A percentile compares a stretch with the other conserved stretches of the same genome.
Evolutionary conservation across 2,113 vertebrate genomes (phyloP).

Genomic region (Oncorhynchus tshawytscha): DNA sequence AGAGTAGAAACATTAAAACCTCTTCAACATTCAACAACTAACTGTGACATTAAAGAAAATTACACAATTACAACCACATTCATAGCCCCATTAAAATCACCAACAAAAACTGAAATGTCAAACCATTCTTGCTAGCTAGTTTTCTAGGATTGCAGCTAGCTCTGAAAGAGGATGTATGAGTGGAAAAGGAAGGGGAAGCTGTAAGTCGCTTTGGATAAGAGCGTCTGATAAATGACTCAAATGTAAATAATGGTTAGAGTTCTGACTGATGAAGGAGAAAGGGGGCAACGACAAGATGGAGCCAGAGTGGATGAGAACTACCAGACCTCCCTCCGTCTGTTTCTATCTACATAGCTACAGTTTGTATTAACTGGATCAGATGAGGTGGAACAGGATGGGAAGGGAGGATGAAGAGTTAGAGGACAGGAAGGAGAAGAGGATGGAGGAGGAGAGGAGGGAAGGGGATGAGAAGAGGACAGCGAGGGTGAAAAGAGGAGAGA

Average conservation of each 20-base stretch:
- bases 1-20: too few species aligned
- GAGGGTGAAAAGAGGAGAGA: background rate
- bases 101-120: too few species aligned
- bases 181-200: too few species aligned
- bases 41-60: too few species aligned
- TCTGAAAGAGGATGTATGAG: too few species aligned
- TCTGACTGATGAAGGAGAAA: constrained; percentile 23
- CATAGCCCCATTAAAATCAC: too few species aligned
- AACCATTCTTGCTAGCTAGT: too few species aligned
- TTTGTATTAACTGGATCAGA: constrained; percentile 15
- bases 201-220: too few species aligned
- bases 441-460: background rate
- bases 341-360: constrained; percentile 32
- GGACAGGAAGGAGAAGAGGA: constrained; percentile 8
- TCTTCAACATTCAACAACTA: too few species aligned
- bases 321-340: constrained; percentile 38
- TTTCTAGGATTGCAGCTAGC: too few species aligned
- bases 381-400: background rate
- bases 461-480: background rate
- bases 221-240: too few species aligned
- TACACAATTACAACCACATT: too few species aligned
- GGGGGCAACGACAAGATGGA: constrained; percentile 23
- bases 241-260: background rate
- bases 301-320: constrained; percentile 54
- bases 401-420: constrained; percentile 5